Conservation (phyloP, 92 coral and sea anemone genomes). For the Zoanthus sansibaricus region DNA sequence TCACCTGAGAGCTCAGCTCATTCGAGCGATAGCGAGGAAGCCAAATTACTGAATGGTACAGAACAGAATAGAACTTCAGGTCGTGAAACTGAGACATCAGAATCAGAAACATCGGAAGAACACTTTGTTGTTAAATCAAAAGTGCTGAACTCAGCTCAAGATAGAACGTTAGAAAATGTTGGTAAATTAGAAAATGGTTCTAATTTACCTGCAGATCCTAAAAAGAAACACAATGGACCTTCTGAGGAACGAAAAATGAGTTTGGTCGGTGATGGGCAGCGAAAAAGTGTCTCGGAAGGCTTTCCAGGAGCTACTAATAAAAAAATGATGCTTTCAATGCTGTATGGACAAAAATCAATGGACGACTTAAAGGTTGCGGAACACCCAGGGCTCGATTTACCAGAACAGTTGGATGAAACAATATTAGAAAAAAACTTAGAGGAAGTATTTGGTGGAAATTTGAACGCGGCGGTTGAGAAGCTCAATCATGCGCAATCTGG, state of each 20-base stretch:
- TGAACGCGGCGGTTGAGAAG: constrained; percentile 73
- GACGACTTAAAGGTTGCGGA: constrained; percentile 76
- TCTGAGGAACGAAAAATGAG: constrained; percentile 4
- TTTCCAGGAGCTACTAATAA: constrained; percentile 83
- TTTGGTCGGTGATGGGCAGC: constrained; percentile 51
- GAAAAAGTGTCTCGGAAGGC: constrained; percentile 83
- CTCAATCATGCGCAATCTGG: constrained; percentile 72
- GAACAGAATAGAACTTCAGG: constrained; percentile 30
- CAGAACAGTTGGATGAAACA: constrained; percentile 45
- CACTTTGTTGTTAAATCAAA: constrained; percentile 24
- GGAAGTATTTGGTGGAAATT: constrained; percentile 65
- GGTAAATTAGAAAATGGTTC: background rate
- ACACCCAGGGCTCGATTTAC: constrained; percentile 60
- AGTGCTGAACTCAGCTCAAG: constrained; percentile 6
- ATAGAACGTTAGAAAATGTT: constrained; percentile 25
- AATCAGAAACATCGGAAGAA: constrained; percentile 42
- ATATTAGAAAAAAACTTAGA: constrained; percentile 46
- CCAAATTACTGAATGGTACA: constrained; percentile 14
- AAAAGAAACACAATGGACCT: background rate
- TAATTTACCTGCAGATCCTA: background rate
- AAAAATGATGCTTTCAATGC: constrained; percentile 91
- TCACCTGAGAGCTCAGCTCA: constrained; percentile 68
- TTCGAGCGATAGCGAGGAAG: constrained; percentile 52
- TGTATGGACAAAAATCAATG: constrained; percentile 84
- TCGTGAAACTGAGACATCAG: constrained; percentile 40